Evolutionary conservation across 30 jellyfish, hydroid and myxozoan genomes (phyloP).

Genomic region (Hydractinia echinata): DNA sequence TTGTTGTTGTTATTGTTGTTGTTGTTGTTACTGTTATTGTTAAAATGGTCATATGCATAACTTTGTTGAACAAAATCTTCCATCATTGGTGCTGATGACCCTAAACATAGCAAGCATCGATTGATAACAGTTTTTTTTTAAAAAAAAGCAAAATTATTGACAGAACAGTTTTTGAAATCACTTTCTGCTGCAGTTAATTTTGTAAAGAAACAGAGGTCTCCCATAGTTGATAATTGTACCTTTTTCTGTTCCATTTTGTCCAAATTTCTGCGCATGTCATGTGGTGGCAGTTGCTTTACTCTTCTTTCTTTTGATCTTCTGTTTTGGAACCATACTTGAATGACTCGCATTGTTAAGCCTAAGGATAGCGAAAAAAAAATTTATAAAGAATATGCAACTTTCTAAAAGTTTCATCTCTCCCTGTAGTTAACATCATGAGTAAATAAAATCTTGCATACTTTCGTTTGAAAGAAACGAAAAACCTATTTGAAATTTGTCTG

Average conservation of each 20-base stretch:
- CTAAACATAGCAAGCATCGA: neutral
- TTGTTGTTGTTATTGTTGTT: neutral
- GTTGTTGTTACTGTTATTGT: neutral
- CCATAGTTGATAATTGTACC: neutral
- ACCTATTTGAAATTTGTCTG: too few relatives aligned
- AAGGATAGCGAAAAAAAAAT: neutral
- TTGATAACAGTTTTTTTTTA: too few relatives aligned
- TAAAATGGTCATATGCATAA: neutral
- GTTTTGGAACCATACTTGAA: slow-evolving; percentile 90
- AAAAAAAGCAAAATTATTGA: too few relatives aligned
- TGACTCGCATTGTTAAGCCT: slow-evolving; percentile 87
- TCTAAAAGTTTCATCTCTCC: too few relatives aligned
- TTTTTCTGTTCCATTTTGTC: neutral
- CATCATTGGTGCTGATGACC: neutral
- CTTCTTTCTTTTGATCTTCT: slow-evolving; percentile 90
- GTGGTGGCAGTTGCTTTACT: slow-evolving; percentile 61
- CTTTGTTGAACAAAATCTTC: neutral
- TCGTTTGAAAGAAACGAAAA: too few relatives aligned
- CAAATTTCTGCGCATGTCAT: slow-evolving; percentile 50
- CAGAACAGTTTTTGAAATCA: too few relatives aligned
- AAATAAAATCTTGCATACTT: too few relatives aligned
- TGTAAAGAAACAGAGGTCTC: neutral
- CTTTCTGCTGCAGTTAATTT: neutral
- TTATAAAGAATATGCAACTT: neutral
- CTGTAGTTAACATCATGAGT: too few relatives aligned